Evolutionary conservation across 23 tunicate genomes (phyloP).

Genomic region (Styela plicata): DNA sequence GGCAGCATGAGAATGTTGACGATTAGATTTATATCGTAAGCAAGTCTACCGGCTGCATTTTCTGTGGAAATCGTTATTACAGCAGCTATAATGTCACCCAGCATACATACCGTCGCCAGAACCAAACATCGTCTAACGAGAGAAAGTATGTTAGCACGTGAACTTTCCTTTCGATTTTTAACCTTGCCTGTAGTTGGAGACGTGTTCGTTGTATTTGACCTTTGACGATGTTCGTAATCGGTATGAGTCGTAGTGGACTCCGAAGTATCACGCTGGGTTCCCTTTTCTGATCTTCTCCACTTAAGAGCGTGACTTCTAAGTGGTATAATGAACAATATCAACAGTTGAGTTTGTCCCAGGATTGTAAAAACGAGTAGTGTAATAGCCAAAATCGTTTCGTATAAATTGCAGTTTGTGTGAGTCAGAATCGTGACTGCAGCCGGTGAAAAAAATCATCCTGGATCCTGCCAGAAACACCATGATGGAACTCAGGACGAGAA

Average conservation of each 20-base stretch:
- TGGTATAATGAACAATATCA: conserved; percentile 42
- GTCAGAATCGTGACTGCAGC: conserved; percentile 6
- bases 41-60: conserved; percentile 32
- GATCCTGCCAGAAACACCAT: conserved; percentile 75
- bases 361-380: conserved; percentile 42
- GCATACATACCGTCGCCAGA: conserved; percentile 30
- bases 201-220: background rate
- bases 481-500: conserved; percentile 40
- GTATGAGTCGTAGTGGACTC: background rate
- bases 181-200: background rate
- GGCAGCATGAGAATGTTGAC: conserved; percentile 44
- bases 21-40: conserved; percentile 53
- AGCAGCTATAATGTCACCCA: conserved; percentile 50
- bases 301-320: conserved; percentile 22
- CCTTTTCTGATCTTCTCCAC: background rate
- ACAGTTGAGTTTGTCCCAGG: conserved; percentile 53
- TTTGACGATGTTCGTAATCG: background rate
- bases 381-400: conserved; percentile 49
- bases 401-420: conserved; percentile 7
- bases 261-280: background rate
- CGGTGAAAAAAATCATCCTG: conserved; percentile 43
- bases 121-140: conserved; percentile 44
- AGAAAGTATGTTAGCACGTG: conserved; percentile 1
- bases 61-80: conserved; percentile 36
- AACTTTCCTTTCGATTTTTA: background rate